These are phyloP conservation scores for Drosophila testacea DNA, from an alignment of 2,888 invertebrate species.

Conservation along the genomic window DNA sequence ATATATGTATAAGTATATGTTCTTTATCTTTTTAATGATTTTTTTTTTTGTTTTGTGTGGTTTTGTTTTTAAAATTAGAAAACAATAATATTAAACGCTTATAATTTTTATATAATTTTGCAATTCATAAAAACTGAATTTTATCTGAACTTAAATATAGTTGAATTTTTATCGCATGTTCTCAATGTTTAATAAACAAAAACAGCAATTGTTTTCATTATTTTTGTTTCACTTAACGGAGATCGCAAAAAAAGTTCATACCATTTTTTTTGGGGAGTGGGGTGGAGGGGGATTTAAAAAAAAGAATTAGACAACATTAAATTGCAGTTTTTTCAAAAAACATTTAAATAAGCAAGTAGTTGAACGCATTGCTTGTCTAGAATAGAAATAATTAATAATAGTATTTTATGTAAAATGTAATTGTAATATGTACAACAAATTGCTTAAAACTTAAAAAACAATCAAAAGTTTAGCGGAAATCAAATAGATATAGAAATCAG, in stretches of 20 bases:
- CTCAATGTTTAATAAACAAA: constrained; percentile 33
- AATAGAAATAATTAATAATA: constrained; percentile 50
- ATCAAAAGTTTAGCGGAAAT: constrained; percentile 38
- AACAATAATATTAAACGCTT: constrained; percentile 72
- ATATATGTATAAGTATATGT: constrained; percentile 35
- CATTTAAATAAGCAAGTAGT: constrained; percentile 76
- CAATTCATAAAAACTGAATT: constrained; percentile 77
- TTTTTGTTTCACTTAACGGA: constrained; percentile 54
- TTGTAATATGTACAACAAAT: constrained; percentile 68
- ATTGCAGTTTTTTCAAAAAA: constrained; percentile 80
- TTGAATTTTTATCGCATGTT: constrained; percentile 55
- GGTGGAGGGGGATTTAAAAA: constrained; percentile 11
- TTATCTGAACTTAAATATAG: constrained; percentile 47
- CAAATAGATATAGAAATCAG: constrained; percentile 26
- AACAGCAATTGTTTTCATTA: constrained; percentile 46
- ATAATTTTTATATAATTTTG: constrained; percentile 33
- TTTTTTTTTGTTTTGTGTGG: constrained; percentile 27
- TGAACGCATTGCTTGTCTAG: constrained; percentile 59
- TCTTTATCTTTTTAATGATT: constrained; percentile 29
- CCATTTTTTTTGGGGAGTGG: constrained; percentile 33
- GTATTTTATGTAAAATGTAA: constrained; percentile 30
- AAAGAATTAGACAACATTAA: constrained; percentile 41
- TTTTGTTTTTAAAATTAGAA: constrained; percentile 75
- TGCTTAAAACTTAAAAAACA: constrained; percentile 76
- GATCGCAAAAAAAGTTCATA: constrained; percentile 69